Conservation (phyloP, 2,888 invertebrate species). For the Deilephila elpenor region DNA sequence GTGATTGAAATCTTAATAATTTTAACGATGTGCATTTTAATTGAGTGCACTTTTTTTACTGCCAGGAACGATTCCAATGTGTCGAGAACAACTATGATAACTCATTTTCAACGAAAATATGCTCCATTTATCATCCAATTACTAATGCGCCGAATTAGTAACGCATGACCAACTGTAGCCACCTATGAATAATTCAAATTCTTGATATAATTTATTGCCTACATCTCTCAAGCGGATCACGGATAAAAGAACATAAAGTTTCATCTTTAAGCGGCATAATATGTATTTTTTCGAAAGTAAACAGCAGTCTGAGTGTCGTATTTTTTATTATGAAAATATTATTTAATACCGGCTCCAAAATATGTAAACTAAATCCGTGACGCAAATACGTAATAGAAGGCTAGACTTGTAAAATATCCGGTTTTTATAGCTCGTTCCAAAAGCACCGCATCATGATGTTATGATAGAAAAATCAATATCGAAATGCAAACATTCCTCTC, state of each 20-base stretch:
- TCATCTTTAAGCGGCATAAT: not conserved
- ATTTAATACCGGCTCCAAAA: not conserved
- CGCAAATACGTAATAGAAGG: not conserved
- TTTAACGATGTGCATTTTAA: conserved; percentile 42
- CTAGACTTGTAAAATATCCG: not conserved
- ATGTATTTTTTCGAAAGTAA: not conserved
- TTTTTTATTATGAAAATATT: not conserved
- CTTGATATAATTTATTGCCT: not conserved
- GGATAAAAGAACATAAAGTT: not conserved
- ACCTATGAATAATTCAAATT: conserved; percentile 11
- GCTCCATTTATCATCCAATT: not conserved
- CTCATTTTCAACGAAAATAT: not conserved
- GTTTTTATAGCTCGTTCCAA: not conserved
- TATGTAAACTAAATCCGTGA: not conserved
- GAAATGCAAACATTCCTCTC: not conserved
- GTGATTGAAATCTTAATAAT: conserved; percentile 51
- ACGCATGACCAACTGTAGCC: not conserved
- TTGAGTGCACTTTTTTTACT: conserved; percentile 4
- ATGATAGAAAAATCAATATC: not conserved
- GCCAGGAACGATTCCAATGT: not conserved
- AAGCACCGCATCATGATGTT: not conserved
- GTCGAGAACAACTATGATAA: not conserved
- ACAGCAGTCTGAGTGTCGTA: not conserved
- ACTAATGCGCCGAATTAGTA: not conserved
- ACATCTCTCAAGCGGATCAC: not conserved